Percentiles rank a stretch among this genome's conserved stretches.
Conservation (phyloP, 2,113 vertebrate species). For the Tragelaphus scriptus region DNA sequence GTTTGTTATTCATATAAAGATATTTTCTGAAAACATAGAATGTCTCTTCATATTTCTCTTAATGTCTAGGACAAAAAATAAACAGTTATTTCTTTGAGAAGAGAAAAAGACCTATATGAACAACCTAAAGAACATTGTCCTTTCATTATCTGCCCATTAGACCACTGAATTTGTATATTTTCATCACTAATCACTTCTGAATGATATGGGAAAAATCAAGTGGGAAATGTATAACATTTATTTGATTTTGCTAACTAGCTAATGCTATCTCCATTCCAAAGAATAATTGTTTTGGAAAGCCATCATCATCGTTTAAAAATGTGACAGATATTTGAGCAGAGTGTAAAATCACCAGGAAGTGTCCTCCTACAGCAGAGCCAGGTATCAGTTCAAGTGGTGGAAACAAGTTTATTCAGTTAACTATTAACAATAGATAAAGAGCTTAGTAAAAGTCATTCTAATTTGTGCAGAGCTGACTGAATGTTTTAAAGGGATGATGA, state of each 20-base stretch:
- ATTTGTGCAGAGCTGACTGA: background rate
- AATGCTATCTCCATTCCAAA: conserved; percentile 82
- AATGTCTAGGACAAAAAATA: background rate
- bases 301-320: conserved; percentile 82
- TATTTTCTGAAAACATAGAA: conserved; percentile 9
- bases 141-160: conserved; percentile 66
- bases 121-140: conserved; percentile 49
- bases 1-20: background rate
- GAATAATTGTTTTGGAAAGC: conserved; percentile 83
- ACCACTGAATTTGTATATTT: conserved; percentile 55
- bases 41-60: background rate
- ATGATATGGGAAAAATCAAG: conserved; percentile 85
- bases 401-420: background rate
- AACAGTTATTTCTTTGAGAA: background rate
- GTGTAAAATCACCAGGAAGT: background rate
- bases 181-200: conserved; percentile 74
- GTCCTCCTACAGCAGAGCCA: background rate
- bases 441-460: background rate
- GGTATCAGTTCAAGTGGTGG: background rate
- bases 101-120: background rate
- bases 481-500: background rate
- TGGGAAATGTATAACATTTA: conserved; percentile 76
- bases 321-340: conserved; percentile 75
- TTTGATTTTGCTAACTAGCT: conserved; percentile 83
- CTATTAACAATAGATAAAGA: background rate